A percentile compares a stretch with the other conserved stretches of the same genome.
phyloP scores from a whole-genome alignment of 2,797 vertebrate species.

The Sphaeramia orbicularis region DNA sequence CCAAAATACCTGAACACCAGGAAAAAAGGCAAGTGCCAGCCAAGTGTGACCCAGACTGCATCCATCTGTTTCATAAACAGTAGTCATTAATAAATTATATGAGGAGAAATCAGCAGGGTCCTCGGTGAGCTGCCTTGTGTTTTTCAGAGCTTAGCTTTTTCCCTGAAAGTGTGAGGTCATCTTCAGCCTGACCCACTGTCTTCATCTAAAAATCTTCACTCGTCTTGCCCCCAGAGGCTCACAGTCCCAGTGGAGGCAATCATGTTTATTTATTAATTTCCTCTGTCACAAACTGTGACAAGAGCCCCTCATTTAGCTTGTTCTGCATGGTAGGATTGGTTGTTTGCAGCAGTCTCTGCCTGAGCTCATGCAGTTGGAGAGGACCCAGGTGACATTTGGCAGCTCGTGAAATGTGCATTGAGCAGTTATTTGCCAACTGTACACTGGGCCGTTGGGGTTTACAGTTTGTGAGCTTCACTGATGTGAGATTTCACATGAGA shows the following conservation, averaged over 20 bases:
- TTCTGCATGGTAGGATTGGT: slow-evolving; percentile 63
- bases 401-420: slow-evolving; percentile 68
- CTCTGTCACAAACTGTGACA: slow-evolving; percentile 58
- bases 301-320: slow-evolving; percentile 61
- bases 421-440: slow-evolving; percentile 75
- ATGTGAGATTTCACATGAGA: slow-evolving; percentile 47
- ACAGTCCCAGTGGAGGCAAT: slow-evolving; percentile 43
- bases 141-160: neutral
- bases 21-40: too few species aligned
- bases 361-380: slow-evolving; percentile 55
- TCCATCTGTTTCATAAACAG: slow-evolving; percentile 2
- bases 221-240: slow-evolving; percentile 19
- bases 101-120: slow-evolving; percentile 3
- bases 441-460: slow-evolving; percentile 61
- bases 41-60: neutral
- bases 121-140: neutral
- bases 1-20: neutral
- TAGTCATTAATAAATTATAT: neutral
- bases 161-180: slow-evolving; percentile 32
- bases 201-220: slow-evolving; percentile 35
- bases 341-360: slow-evolving; percentile 45
- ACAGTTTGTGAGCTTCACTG: slow-evolving; percentile 56
- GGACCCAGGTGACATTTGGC: slow-evolving; percentile 63
- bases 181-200: neutral
- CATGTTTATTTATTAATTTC: slow-evolving; percentile 65